Evolutionary conservation across 2,797 vertebrate species (phyloP), one percentile per base, ranked within the genome.

Genomic region (Pseudochirops corinnae): DNA sequence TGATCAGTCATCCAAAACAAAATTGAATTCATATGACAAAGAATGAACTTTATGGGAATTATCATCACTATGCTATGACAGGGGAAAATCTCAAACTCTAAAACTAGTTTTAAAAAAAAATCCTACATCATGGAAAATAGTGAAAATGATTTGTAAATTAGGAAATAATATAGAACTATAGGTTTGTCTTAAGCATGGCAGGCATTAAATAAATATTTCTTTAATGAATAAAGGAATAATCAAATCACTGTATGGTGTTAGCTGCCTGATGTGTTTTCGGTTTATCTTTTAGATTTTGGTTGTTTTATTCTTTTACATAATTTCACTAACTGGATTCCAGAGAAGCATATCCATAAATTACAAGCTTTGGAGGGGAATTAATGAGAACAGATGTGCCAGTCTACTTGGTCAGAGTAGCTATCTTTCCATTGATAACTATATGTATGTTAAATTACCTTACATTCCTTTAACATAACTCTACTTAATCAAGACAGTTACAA

Each of bases 221-320:
- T 55, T 55, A 55, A 55, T 55, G 53, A 55, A 82, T 92, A 87
- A 11, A 29, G n/a, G 18, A 97, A 94, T 93, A 5, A 82, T 82
- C 21, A 82, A 4, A 46, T 46, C 39, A 26, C 74, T 82, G n/a
- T 39, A 82, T 10, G 74, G 12, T 87, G 39, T 87, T 87, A 87
- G 39, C 24, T 87, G 39, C 74, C 74, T 87, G 39, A 31, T 91
- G 3, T 91, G 18, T 91, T n/a, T n/a, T 26, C 1, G 90, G 52
- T n/a, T 33, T 91, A 91, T 5, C 52, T 53, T 90, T 53, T 91
- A 55, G 12, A 14, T 16, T 55, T 55, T 55, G 53, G 12, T 52
- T 55, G 16, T 33, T 55, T 91, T 91, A 55, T 91, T 91, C 52
- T 21, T 90, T 53, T 53, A 90, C 11, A 46, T 91, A 52, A 52